phyloP scores from a whole-genome alignment of 2,113 vertebrate genomes.

The Nesoenas mayeri region DNA sequence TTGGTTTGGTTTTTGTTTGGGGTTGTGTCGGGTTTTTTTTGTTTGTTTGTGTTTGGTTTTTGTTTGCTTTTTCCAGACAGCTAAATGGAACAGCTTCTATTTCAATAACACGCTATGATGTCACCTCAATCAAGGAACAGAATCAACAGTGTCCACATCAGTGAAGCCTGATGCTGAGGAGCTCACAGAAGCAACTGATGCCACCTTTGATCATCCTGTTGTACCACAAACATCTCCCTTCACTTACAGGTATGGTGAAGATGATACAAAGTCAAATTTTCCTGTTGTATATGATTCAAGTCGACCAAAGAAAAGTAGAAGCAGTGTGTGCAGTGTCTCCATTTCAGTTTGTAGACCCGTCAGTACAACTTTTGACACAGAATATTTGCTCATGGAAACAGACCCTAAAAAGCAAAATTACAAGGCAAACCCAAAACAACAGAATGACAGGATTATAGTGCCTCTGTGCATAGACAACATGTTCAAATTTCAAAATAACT shows the following conservation, averaged over 20 bases:
- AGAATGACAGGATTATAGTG: background rate
- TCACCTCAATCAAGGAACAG: background rate
- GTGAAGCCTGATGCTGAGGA: background rate
- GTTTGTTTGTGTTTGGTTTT: too few relatives aligned
- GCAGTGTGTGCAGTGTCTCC: background rate
- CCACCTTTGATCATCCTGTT: background rate
- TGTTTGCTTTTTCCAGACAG: background rate
- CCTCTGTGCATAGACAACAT: background rate
- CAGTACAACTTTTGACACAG: background rate
- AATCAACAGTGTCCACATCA: fast-evolving
- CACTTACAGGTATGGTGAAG: background rate
- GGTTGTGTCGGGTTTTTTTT: too few relatives aligned
- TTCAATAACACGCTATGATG: fast-evolving
- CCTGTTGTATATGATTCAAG: background rate
- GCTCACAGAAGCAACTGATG: background rate
- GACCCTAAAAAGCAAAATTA: background rate
- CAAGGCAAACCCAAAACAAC: background rate
- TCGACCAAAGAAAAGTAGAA: background rate
- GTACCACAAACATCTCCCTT: background rate
- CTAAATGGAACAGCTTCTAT: background rate
- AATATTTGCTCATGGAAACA: background rate
- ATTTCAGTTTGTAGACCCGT: background rate
- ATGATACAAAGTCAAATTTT: background rate
- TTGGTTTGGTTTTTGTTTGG: too few relatives aligned
- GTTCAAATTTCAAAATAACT: background rate